Percentiles rank a stretch among this genome's conserved stretches.
phyloP scores from a whole-genome alignment of 2,888 invertebrate species.

The Melinaea marsaeus region DNA sequence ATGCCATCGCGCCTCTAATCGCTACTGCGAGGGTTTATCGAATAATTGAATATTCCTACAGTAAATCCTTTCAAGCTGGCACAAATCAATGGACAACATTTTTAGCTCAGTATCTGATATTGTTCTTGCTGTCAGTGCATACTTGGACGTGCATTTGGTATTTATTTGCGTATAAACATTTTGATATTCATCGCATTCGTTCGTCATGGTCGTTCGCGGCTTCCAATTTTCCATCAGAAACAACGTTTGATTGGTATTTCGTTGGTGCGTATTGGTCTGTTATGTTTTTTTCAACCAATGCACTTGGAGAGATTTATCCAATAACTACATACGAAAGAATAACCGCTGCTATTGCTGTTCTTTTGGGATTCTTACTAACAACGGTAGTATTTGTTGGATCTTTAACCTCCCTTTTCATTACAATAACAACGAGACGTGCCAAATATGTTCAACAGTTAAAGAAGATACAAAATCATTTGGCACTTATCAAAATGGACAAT shows the following conservation, averaged over 20 bases:
- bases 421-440: conserved; percentile 66
- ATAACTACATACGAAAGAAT: conserved; percentile 63
- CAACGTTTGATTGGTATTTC: conserved; percentile 64
- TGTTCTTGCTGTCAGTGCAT: conserved; percentile 66
- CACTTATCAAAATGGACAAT: conserved; percentile 62
- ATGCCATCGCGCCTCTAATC: conserved; percentile 59
- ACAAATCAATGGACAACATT: conserved; percentile 72
- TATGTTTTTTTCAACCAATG: conserved; percentile 68
- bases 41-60: conserved; percentile 63
- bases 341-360: conserved; percentile 55
- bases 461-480: conserved; percentile 66
- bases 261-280: conserved; percentile 71
- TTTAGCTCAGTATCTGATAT: conserved; percentile 66
- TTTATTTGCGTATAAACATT: conserved; percentile 59
- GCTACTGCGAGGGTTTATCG: conserved; percentile 63
- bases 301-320: conserved; percentile 69
- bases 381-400: conserved; percentile 74
- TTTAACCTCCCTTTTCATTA: conserved; percentile 71
- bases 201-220: conserved; percentile 63
- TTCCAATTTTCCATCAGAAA: conserved; percentile 59
- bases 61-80: conserved; percentile 66
- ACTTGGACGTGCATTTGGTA: conserved; percentile 72
- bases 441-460: conserved; percentile 63
- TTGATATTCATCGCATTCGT: conserved; percentile 53
- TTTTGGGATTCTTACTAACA: conserved; percentile 67